Conservation (phyloP, 2,797 vertebrate genomes). For the Halcyon chelicuti region DNA sequence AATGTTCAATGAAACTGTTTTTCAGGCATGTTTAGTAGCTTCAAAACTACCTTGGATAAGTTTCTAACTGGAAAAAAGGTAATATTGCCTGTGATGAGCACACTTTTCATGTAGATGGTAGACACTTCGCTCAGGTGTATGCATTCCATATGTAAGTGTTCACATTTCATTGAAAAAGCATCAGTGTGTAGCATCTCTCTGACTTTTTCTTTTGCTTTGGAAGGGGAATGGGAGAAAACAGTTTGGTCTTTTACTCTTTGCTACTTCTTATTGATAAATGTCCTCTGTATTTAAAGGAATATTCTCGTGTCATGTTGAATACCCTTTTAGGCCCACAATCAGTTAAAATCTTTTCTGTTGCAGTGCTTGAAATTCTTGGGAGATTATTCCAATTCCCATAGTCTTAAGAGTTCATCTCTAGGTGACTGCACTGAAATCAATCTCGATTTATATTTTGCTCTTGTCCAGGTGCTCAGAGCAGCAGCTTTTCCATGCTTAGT, state of each 20-base stretch:
- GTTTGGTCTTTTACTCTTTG: not conserved
- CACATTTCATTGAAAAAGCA: not conserved
- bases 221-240: not conserved
- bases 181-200: not conserved
- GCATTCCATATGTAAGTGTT: not conserved
- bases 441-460: slow-evolving; percentile 49
- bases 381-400: not conserved
- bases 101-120: not conserved
- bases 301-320: slow-evolving; percentile 6
- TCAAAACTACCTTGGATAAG: not conserved
- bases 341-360: slow-evolving; percentile 28
- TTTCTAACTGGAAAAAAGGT: not conserved
- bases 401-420: not conserved
- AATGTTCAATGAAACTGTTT: not conserved
- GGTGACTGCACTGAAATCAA: not conserved
- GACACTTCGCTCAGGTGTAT: not conserved
- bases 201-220: not conserved
- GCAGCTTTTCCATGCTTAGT: not conserved
- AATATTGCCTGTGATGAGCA: not conserved
- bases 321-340: not conserved
- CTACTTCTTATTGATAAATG: not conserved
- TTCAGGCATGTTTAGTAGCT: not conserved
- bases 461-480: not conserved
- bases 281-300: not conserved
- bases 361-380: slow-evolving; percentile 39